Base-by-base conservation (phyloP, 2,797 vertebrate species). In the Mormyrops boulengeri region DNA sequence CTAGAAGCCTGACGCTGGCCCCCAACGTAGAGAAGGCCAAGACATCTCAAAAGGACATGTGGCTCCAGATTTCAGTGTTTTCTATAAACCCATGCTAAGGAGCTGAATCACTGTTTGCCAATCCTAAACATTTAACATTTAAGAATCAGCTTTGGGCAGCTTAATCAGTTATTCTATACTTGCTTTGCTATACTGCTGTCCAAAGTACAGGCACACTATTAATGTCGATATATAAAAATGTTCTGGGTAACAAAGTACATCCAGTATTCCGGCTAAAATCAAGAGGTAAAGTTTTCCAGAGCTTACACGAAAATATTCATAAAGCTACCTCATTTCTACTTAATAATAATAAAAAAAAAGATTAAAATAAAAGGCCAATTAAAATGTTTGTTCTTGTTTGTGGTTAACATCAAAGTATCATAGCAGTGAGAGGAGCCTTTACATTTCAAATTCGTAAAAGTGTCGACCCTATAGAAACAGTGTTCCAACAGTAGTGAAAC, bases 381-480 rank as follows among this genome's bases (percentile, higher is more conserved):
- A 19, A 38, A 38, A 38, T 41, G 69, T 14, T 17, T 82, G 19
- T 47, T 47, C 41, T 12, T 44, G 77, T 82, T 47, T 26, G 49
- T 52, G 49, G 82, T 85, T 85, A 49, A 26, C 19, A 11, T 85
- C 9, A 85, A 52, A 9, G 11, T 30, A 85, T 26, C 1, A 26
- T 26, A 26, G 82, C 82, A 85, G 82, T 52, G 82, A 87, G 52
- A 87, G 53, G 17, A 87, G 53, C 53, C 12, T 87, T 60, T 44
- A 62, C 73, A 90, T 91, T 89, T 91, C 62, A 86, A 66, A 84
- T 89, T 57, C n/a, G 69, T 77, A 55, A 90, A 90, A 87, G 90
- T 91, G 89, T 89, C 69, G 88, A 92, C 66, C 73, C 88, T 66
- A 90, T 90, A 90, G 89, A 88, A 89, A 90, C 49, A 52, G 62